Evolutionary conservation across 2,113 vertebrate species (phyloP).

Genomic region (Coryphaenoides rupestris): DNA sequence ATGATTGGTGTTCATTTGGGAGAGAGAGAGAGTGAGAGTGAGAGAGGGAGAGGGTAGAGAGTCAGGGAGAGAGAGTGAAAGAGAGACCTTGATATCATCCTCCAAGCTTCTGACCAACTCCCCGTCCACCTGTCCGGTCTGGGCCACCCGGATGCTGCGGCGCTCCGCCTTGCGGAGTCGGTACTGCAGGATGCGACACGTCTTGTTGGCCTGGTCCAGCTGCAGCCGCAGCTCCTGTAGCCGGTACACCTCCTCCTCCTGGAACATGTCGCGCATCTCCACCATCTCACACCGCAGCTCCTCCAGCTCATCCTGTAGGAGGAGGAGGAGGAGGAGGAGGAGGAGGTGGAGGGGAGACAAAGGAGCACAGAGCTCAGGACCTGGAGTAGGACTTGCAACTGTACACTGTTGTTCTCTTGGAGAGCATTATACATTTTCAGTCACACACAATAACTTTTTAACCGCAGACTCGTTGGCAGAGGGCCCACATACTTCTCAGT

Average conservation of each 20-base stretch:
- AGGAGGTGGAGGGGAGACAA: background rate
- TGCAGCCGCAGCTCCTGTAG: conserved; percentile 91
- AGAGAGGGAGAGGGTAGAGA: background rate
- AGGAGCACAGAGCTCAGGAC: background rate
- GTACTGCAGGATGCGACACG: conserved; percentile 94
- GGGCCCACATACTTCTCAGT: too few species aligned
- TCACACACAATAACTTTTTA: too few species aligned
- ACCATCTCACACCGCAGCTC: conserved; percentile 96
- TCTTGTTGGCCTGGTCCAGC: conserved; percentile 93
- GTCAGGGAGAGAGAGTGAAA: too few species aligned
- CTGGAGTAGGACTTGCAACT: background rate
- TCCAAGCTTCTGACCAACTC: conserved; percentile 90
- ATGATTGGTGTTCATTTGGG: conserved; percentile 16
- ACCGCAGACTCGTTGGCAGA: too few species aligned
- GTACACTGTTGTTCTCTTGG: too few species aligned
- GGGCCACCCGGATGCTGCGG: conserved; percentile 88
- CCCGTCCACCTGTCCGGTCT: conserved; percentile 90
- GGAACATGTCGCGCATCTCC: conserved; percentile 95
- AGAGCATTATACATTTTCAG: too few species aligned
- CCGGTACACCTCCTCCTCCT: conserved; percentile 94
- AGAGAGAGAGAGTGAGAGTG: background rate
- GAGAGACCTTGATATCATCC: conserved; percentile 91
- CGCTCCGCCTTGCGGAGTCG: conserved; percentile 93
- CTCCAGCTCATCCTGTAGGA: conserved; percentile 91
- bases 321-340: background rate